Conservation (phyloP, 2,888 invertebrate species). For the Dioctria linearis region DNA sequence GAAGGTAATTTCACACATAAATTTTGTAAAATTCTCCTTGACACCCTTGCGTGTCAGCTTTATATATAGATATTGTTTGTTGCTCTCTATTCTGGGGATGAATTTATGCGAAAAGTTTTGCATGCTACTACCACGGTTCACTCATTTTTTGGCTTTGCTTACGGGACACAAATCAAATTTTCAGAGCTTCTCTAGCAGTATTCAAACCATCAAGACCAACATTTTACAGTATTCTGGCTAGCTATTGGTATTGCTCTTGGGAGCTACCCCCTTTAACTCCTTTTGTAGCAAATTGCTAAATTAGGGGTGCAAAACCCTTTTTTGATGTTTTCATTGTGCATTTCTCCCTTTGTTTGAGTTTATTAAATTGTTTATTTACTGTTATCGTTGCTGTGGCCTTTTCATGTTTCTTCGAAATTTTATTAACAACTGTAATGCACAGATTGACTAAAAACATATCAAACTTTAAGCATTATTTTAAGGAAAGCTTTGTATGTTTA, state of each 20-base stretch:
- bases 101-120: constrained; percentile 49
- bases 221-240: constrained; percentile 41
- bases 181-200: constrained; percentile 33
- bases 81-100: constrained; percentile 32
- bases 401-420: background rate
- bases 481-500: too few relatives aligned
- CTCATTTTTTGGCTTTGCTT: constrained; percentile 43
- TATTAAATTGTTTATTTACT: constrained; percentile 17
- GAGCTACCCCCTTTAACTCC: constrained; percentile 15
- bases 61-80: constrained; percentile 20
- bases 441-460: too few relatives aligned
- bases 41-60: constrained; percentile 18
- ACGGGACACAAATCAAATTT: constrained; percentile 47
- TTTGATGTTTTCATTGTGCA: constrained; percentile 40
- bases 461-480: too few relatives aligned
- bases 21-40: constrained; percentile 35
- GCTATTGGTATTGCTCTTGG: constrained; percentile 40
- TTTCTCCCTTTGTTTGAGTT: constrained; percentile 13
- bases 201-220: constrained; percentile 39
- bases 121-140: constrained; percentile 15
- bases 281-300: constrained; percentile 32
- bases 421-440: too few relatives aligned
- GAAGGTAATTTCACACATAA: constrained; percentile 50
- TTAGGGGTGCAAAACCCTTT: constrained; percentile 44
- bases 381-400: constrained; percentile 4